These are phyloP conservation scores for Gallinago jamesoni DNA, from an alignment of 2,113 vertebrate species.

Conservation along the genomic window DNA sequence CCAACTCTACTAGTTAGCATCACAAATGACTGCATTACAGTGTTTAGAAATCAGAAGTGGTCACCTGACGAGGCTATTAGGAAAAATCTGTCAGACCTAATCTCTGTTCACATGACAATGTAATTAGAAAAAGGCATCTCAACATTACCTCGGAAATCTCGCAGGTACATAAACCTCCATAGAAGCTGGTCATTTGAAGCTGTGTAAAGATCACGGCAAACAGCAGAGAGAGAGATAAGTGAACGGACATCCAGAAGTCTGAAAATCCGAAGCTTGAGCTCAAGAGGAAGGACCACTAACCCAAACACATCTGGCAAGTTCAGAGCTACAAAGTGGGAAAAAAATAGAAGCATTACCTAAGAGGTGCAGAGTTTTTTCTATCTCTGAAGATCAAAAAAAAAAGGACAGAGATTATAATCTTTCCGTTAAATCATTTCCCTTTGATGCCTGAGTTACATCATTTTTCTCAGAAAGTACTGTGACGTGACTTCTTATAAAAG, in stretches of 20 bases:
- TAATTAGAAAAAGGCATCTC: background rate
- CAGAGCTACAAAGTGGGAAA: constrained; percentile 79
- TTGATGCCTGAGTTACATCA: background rate
- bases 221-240: constrained; percentile 81
- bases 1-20: background rate
- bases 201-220: constrained; percentile 78
- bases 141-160: constrained; percentile 86
- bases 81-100: background rate
- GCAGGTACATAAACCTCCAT: constrained; percentile 89
- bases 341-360: background rate
- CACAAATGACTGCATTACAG: background rate
- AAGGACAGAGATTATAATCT: background rate
- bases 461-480: background rate
- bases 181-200: constrained; percentile 83
- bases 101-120: background rate
- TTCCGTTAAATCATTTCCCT: background rate
- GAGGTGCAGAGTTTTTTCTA: background rate
- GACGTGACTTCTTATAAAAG: background rate
- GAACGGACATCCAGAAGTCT: constrained; percentile 86
- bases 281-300: constrained; percentile 85
- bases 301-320: constrained; percentile 91
- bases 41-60: background rate
- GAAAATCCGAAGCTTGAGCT: constrained; percentile 89
- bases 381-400: background rate
- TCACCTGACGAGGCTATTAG: background rate